Evolutionary conservation across 2,888 invertebrate species (phyloP).

Genomic region (Polymixis lichenea): DNA sequence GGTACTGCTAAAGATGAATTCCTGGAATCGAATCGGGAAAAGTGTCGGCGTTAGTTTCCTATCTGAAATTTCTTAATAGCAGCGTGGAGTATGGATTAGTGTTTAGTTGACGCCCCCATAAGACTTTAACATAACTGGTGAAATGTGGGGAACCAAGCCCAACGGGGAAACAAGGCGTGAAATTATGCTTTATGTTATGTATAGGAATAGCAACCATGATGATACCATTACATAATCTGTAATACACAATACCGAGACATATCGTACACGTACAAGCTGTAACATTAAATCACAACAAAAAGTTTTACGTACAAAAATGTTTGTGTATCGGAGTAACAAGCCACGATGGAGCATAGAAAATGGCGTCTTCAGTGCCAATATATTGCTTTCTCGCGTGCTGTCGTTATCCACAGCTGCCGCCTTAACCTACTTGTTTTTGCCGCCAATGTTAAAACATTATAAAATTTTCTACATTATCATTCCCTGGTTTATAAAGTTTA

Average conservation of each 20-base stretch:
- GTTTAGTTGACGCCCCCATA: too few relatives aligned
- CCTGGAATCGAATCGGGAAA: too few relatives aligned
- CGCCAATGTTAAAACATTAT: slow-evolving; percentile 81
- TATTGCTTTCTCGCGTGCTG: slow-evolving; percentile 89
- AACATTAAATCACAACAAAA: slow-evolving; percentile 67
- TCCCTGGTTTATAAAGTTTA: slow-evolving; percentile 73
- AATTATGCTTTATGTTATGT: neutral
- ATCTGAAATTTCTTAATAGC: too few relatives aligned
- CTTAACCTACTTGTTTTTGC: slow-evolving; percentile 84
- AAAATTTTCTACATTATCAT: slow-evolving; percentile 82
- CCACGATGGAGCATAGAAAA: slow-evolving; percentile 78
- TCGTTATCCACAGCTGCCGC: slow-evolving; percentile 88
- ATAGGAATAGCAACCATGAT: slow-evolving; percentile 4
- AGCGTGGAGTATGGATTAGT: too few relatives aligned
- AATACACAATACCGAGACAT: slow-evolving; percentile 42
- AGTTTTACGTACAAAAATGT: slow-evolving; percentile 66
- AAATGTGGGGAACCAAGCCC: too few relatives aligned
- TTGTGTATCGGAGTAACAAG: slow-evolving; percentile 65
- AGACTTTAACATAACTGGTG: too few relatives aligned
- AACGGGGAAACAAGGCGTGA: too few relatives aligned
- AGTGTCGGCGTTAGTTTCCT: too few relatives aligned
- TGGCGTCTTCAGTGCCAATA: slow-evolving; percentile 87
- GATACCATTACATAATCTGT: slow-evolving; percentile 21
- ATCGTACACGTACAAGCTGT: slow-evolving; percentile 58
- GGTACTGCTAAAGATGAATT: too few relatives aligned